These are phyloP conservation scores for Notoglanidium macrostoma DNA, from an alignment of 2,797 vertebrate genomes.

Conservation along the genomic window DNA sequence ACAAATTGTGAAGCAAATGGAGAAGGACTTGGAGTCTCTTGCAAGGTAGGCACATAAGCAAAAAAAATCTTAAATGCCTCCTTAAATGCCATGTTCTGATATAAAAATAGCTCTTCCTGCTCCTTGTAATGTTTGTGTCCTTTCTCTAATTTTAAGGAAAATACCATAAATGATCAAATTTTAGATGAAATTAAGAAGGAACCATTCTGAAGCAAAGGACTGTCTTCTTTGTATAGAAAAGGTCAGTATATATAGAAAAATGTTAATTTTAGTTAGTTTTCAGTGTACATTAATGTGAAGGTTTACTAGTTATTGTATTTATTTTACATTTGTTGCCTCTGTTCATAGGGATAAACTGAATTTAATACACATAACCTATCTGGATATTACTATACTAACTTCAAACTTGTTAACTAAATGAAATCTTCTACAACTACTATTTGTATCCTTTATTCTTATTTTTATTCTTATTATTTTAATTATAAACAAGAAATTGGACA, in stretches of 20 bases:
- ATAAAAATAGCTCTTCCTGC: neutral
- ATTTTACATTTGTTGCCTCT: constrained; percentile 12
- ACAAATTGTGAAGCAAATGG: constrained; percentile 40
- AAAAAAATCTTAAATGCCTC: neutral
- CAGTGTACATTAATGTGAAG: neutral
- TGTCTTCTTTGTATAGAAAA: neutral
- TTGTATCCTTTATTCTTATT: neutral
- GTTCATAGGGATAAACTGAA: constrained; percentile 25
- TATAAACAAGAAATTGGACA: neutral
- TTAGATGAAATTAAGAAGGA: constrained; percentile 20
- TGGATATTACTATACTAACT: neutral
- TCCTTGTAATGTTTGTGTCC: neutral
- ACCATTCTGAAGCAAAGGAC: neutral
- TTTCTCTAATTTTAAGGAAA: constrained; percentile 44
- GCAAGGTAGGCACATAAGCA: constrained; percentile 62
- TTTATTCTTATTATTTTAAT: neutral
- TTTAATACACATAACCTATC: neutral
- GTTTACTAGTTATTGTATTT: constrained; percentile 6
- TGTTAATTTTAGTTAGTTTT: neutral
- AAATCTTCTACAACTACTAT: neutral
- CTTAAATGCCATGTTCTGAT: neutral
- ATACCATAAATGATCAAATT: constrained; percentile 7
- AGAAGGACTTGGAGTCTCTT: constrained; percentile 46
- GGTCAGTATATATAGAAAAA: constrained; percentile 30
- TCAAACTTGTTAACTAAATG: neutral